Evolutionary conservation across 1,140 invertebrate genomes (phyloP), one percentile per base, ranked within the genome.

Genomic region (Dendrolimus punctatus): DNA sequence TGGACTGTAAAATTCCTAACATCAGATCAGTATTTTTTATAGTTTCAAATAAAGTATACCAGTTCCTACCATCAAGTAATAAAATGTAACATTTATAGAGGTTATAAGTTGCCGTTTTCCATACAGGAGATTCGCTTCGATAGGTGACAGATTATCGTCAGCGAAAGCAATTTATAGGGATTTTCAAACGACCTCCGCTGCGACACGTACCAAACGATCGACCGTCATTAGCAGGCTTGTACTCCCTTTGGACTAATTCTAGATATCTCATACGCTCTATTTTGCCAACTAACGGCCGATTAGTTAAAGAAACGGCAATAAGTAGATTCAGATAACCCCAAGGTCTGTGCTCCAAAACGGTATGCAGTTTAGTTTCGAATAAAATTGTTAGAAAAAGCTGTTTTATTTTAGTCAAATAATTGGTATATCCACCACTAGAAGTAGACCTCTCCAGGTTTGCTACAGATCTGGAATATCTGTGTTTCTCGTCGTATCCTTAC

Each of bases 91-190:
- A 23, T 23, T 23, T 23, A 3, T 23, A 43, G 54, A 23, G 46
- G 37, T 36, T 39, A 23, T 49, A 49, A 8, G 45, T 40, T 42
- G 53, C 55, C 41, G 46, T 54, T 50, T 54, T 23, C 44, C 45
- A 39, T 9, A 9, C 41, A 3, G 39, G 55, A 48, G 51, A 60
- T 50, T 55, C 46, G 62, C 61, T 48, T 47, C 55, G 53, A 64
- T 62, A 55, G 58, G 68, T 68, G 71, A 63, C 72, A 77, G 76
- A 81, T 81, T 80, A 80, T 73, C 70, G 74, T 76, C 71, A 66
- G 66, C 64, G 53, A 41, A 62, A 73, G 70, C 74, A 75, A 77
- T 81, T 79, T 81, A 72, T 75, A 68, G 65, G 70, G 79, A 82
- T 82, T 78, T 82, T 69, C 57, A 68, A 70, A 60, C 57, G 63